Percentiles rank a stretch among this genome's conserved stretches.
phyloP scores from a whole-genome alignment of 2,797 vertebrate species.

The Crocodylus rhombifer region DNA sequence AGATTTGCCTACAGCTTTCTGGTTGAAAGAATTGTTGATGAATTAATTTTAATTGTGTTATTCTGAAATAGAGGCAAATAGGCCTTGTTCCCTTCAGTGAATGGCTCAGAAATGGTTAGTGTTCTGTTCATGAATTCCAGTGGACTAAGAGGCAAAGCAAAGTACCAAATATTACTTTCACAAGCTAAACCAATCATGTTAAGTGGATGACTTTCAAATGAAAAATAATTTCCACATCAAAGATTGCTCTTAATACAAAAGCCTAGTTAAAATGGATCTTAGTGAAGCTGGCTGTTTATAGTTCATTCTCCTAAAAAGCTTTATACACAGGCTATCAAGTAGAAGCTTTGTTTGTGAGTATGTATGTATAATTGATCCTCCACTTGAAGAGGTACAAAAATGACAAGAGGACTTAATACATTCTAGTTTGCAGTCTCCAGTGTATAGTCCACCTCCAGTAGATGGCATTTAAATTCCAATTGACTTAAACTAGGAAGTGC shows the following conservation, averaged over 20 bases:
- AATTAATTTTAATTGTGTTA: not conserved
- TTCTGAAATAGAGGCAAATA: not conserved
- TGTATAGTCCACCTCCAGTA: not conserved
- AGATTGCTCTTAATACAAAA: conserved; percentile 34
- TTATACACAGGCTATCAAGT: conserved; percentile 1
- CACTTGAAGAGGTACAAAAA: conserved; percentile 45
- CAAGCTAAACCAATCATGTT: not conserved
- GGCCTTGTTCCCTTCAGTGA: not conserved
- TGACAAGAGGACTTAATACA: conserved; percentile 16
- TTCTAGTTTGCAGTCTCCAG: not conserved
- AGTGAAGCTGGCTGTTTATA: conserved; percentile 26
- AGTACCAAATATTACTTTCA: not conserved
- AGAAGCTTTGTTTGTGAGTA: conserved; percentile 8
- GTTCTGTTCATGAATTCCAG: not conserved
- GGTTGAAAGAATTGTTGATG: not conserved
- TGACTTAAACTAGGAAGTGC: not conserved
- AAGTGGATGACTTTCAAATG: conserved; percentile 42
- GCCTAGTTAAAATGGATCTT: conserved; percentile 38
- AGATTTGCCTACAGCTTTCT: not conserved
- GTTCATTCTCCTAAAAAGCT: conserved; percentile 6
- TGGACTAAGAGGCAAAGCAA: not conserved
- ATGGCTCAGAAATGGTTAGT: not conserved
- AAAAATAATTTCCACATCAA: conserved; percentile 65
- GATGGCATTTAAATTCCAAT: conserved; percentile 26
- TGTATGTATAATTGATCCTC: conserved; percentile 15